phyloP scores from a whole-genome alignment of 2,888 invertebrate species.

The Netelia virgata region DNA sequence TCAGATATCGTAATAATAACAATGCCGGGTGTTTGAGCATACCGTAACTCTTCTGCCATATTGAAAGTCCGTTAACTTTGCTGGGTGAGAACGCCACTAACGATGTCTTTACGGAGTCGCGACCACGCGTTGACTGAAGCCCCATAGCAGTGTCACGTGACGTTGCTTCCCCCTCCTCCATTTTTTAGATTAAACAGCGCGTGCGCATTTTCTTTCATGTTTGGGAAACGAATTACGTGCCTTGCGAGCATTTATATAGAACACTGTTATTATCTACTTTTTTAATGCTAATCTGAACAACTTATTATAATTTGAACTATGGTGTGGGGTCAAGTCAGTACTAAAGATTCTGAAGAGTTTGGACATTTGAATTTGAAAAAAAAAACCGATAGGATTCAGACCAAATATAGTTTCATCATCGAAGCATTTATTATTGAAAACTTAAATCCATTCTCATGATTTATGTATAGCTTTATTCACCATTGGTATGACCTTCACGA shows the following conservation, averaged over 20 bases:
- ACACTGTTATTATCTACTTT: conserved; percentile 11
- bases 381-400: background rate
- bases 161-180: conserved; percentile 19
- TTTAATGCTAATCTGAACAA: background rate
- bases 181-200: too few species aligned
- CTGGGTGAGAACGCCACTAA: background rate
- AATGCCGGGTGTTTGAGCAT: conserved; percentile 60
- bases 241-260: background rate
- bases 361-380: background rate
- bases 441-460: too few species aligned
- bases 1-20: conserved; percentile 28
- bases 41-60: conserved; percentile 78
- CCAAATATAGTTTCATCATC: background rate
- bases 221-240: background rate
- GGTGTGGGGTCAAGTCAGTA: background rate
- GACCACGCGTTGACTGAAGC: conserved; percentile 63
- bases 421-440: background rate
- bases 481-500: too few species aligned
- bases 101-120: conserved; percentile 42
- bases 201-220: conserved; percentile 4
- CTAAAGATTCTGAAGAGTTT: background rate
- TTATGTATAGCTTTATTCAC: background rate
- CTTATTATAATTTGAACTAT: background rate
- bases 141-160: conserved; percentile 15
- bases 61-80: conserved; percentile 16